Evolutionary conservation across 2,113 vertebrate species (phyloP).

Genomic region (Podocnemis expansa): DNA sequence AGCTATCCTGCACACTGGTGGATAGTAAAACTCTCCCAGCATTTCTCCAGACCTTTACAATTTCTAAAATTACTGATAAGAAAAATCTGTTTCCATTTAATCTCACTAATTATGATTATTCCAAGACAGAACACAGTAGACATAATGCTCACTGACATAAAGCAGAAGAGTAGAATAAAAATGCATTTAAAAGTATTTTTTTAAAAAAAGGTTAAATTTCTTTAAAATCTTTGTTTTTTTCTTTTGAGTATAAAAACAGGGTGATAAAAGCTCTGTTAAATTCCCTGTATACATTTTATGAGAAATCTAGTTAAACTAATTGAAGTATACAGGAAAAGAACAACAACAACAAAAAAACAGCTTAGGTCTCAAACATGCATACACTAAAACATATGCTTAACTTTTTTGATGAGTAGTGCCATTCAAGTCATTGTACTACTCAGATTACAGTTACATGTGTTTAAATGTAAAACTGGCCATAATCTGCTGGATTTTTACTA

Average conservation of each 20-base stretch:
- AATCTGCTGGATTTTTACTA: background rate
- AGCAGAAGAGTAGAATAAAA: constrained; percentile 21
- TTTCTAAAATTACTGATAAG: constrained; percentile 16
- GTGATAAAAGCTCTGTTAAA: background rate
- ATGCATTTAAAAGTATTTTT: background rate
- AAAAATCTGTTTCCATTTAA: constrained; percentile 24
- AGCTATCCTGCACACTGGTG: background rate
- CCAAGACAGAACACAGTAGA: background rate
- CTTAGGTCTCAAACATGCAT: background rate
- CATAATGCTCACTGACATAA: constrained; percentile 8
- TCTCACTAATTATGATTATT: constrained; percentile 43
- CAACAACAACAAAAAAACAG: background rate
- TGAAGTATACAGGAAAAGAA: background rate
- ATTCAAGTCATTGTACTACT: background rate
- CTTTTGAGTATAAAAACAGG: constrained; percentile 10
- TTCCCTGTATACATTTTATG: background rate
- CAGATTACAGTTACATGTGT: background rate
- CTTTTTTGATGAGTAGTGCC: background rate
- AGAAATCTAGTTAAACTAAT: constrained; percentile 32
- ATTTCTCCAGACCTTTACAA: constrained; percentile 23
- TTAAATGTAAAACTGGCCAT: background rate
- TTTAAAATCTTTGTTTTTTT: background rate
- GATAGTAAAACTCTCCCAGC: constrained; percentile 10
- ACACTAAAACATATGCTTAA: background rate
- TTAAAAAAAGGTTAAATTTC: background rate